phyloP scores from a whole-genome alignment of 2,797 vertebrate species.

The Alosa sapidissima region DNA sequence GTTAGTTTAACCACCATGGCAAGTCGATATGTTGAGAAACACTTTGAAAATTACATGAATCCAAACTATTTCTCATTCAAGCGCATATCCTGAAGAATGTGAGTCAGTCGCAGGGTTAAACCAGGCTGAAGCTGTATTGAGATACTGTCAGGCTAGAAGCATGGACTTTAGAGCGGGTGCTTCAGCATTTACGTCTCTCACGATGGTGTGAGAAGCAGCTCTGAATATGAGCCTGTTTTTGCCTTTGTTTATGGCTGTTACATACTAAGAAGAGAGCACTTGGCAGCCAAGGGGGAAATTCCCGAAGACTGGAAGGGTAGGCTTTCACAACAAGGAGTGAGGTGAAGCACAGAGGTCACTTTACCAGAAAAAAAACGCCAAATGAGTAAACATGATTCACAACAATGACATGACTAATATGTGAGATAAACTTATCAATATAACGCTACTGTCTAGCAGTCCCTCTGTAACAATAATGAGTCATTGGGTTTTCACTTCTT shows the following conservation, averaged over 20 bases:
- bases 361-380: not conserved
- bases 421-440: not conserved
- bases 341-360: not conserved
- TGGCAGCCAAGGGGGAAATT: slow-evolving; percentile 34
- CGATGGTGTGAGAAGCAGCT: not conserved
- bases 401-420: not conserved
- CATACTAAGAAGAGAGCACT: slow-evolving; percentile 17
- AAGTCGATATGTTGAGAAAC: not conserved
- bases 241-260: slow-evolving; percentile 28
- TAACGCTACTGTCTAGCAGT: not conserved
- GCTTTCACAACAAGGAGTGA: not conserved
- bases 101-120: not conserved
- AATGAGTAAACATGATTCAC: not conserved
- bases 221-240: not conserved
- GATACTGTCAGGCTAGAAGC: not conserved
- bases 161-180: not conserved
- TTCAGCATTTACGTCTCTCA: not conserved
- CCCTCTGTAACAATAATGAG: not conserved
- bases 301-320: not conserved
- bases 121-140: not conserved
- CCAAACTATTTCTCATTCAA: not conserved
- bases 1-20: not conserved
- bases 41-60: not conserved
- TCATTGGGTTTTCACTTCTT: not conserved
- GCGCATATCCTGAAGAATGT: not conserved